phyloP scores from a whole-genome alignment of 2,888 invertebrate species.

The Ischnus inquisitorius region DNA sequence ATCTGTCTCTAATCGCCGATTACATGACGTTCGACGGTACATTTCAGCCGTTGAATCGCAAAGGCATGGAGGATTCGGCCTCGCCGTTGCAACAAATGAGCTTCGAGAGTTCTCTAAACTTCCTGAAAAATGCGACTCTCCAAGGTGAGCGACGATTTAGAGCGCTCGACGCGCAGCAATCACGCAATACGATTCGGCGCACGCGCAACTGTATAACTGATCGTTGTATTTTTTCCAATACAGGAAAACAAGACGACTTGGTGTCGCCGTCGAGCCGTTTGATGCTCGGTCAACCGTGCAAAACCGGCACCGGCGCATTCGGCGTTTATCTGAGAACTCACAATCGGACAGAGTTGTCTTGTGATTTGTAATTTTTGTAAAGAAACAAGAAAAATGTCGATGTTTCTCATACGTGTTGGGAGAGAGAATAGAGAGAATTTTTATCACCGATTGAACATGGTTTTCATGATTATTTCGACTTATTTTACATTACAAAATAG shows the following conservation, averaged over 20 bases:
- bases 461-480: not conserved
- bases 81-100: slow-evolving; percentile 99
- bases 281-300: slow-evolving; percentile 94
- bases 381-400: not conserved
- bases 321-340: slow-evolving; percentile 60
- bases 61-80: slow-evolving; percentile 95
- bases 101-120: slow-evolving; percentile 96
- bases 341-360: not conserved
- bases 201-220: not conserved
- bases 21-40: slow-evolving; percentile 98
- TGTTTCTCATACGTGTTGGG: too few species aligned
- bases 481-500: not conserved
- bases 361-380: slow-evolving; percentile 3
- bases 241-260: slow-evolving; percentile 91
- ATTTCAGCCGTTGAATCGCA: slow-evolving; percentile 95
- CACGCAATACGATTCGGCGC: too few species aligned
- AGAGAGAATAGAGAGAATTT: slow-evolving; percentile 9
- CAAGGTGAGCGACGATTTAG: slow-evolving; percentile 85
- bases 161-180: too few species aligned
- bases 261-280: slow-evolving; percentile 94
- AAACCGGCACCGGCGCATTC: slow-evolving; percentile 93
- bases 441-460: not conserved
- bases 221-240: too few species aligned
- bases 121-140: slow-evolving; percentile 92
- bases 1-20: slow-evolving; percentile 97